Evolutionary conservation across 2,888 invertebrate genomes (phyloP).

Genomic region (Cryptocephalus primarius): DNA sequence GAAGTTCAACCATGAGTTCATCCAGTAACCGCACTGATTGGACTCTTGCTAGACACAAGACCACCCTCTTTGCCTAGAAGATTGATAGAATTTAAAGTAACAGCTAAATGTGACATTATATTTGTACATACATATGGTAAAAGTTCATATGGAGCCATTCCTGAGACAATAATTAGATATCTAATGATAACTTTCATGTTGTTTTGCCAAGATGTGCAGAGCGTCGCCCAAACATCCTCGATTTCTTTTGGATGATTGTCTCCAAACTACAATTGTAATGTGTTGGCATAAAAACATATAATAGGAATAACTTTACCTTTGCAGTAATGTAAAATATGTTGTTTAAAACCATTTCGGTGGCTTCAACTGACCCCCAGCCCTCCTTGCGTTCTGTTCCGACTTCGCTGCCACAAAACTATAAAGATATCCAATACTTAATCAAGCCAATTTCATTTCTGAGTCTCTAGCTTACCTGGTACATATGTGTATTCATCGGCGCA

Average conservation of each 20-base stretch:
- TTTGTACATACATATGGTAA: conserved; percentile 71
- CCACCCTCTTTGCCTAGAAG: conserved; percentile 83
- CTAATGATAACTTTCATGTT: conserved; percentile 94
- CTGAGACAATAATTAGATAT: conserved; percentile 91
- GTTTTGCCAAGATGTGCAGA: conserved; percentile 94
- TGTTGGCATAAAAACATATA: too few species aligned
- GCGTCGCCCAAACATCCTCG: conserved; percentile 91
- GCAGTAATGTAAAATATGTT: conserved; percentile 97
- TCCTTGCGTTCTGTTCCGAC: conserved; percentile 56
- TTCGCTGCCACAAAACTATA: conserved; percentile 44
- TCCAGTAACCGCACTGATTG: conserved; percentile 87
- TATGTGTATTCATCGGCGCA: conserved; percentile 77
- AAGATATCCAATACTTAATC: background rate
- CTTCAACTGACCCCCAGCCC: conserved; percentile 96
- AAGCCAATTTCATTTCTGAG: background rate
- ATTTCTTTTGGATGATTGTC: conserved; percentile 93
- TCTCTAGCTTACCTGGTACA: conserved; percentile 57
- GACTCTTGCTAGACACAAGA: conserved; percentile 83
- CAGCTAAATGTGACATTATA: background rate
- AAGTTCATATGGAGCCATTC: conserved; percentile 93
- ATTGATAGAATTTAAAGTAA: background rate
- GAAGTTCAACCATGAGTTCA: conserved; percentile 94
- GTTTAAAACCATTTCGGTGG: conserved; percentile 99
- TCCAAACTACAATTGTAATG: conserved; percentile 57
- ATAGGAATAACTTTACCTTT: conserved; percentile 48